A percentile compares a stretch with the other conserved stretches of the same genome.
These are phyloP conservation scores for Stomorhina lunata DNA, from an alignment of 2,888 invertebrate species.

Conservation along the genomic window DNA sequence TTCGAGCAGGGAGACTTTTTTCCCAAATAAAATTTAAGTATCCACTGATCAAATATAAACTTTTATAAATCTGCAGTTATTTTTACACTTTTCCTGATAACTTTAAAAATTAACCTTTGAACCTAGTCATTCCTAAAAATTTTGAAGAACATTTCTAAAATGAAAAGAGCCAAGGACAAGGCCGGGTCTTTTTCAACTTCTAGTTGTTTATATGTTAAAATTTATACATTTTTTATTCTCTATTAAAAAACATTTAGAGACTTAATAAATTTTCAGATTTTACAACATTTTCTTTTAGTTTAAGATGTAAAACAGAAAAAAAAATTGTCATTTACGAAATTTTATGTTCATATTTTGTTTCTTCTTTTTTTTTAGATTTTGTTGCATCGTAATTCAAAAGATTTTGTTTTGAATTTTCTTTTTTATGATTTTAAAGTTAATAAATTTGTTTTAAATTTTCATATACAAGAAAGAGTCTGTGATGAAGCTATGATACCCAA, in stretches of 20 bases:
- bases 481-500: no score
- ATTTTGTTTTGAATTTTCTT: constrained; percentile 22
- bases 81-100: no score
- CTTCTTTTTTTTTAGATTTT: background rate
- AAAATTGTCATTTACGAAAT: constrained; percentile 39
- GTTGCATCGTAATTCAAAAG: constrained; percentile 30
- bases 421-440: constrained; percentile 43
- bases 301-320: background rate
- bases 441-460: constrained; percentile 43
- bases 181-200: no score
- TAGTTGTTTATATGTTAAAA: constrained; percentile 7
- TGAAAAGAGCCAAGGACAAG: no score
- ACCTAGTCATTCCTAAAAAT: no score
- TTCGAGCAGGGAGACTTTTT: no score
- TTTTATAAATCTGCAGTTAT: no score
- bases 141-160: no score
- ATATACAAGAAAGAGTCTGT: background rate
- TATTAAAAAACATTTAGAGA: constrained; percentile 14
- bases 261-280: constrained; percentile 19
- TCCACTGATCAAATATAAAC: no score
- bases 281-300: constrained; percentile 16
- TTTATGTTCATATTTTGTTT: constrained; percentile 19
- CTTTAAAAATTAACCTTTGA: no score
- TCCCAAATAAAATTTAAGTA: no score
- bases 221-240: background rate